Evolutionary conservation across 1,140 invertebrate species (phyloP), one percentile per base, ranked within the genome.

Genomic region (Mizuhopecten yessoensis): DNA sequence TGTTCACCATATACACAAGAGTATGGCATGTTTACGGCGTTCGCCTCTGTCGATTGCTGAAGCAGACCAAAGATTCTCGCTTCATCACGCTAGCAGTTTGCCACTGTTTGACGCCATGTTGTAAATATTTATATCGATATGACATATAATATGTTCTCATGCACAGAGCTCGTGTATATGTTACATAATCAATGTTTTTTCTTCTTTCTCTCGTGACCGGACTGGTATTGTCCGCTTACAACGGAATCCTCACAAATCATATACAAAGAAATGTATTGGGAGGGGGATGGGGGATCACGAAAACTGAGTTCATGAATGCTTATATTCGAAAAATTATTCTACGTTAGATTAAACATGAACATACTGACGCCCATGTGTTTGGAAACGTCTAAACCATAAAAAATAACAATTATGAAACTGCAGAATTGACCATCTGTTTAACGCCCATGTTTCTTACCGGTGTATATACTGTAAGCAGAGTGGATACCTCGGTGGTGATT

Each of bases 111-210:
- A 75, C 57, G 57, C 57, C 57, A 75, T 75, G n/a, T 75, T 75
- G 57, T 75, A 75, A 75, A 75, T 75, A 75, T 75, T 75, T 75
- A 75, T 75, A 75, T 75, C n/a, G 57, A 75, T 75, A 75, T 75
- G 57, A 75, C 29, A 13, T 75, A 75, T 75, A 75, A 75, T 75
- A 75, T 75, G 9, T 75, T n/a, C 57, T 75, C 57, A 75, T 75
- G 57, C 57, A 75, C 57, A 75, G 57, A 75, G 17, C 57, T 75
- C 57, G 57, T 29, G 57, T 75, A 75, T 29, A 23, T 75, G 57
- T 75, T 75, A 75, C 57, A n/a, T 75, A 75, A 75, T 75, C 57
- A 75, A 39, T 39, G 17, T 7, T 29, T 75, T 29, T 75, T 75
- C 29, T 75, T 29, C 57, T 75, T 75, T 29, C 57, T 17, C 0